Base-by-base conservation (phyloP, 1,140 invertebrate genomes). In the Drosophila orena region DNA sequence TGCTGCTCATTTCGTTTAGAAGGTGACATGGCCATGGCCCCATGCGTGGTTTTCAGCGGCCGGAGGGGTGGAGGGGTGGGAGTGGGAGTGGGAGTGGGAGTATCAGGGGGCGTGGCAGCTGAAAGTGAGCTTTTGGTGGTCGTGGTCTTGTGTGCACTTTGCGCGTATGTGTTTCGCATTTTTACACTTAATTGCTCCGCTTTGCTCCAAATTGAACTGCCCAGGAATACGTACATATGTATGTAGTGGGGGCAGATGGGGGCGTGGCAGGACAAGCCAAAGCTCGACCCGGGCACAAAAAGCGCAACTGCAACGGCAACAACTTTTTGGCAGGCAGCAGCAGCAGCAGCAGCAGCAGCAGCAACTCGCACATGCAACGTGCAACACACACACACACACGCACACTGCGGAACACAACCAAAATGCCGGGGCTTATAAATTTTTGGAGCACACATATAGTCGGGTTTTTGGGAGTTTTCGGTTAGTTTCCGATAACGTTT, bases 1-100 rank as follows among this genome's bases (percentile, higher is more conserved):
- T 86, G 83, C 83, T 86, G 83, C 83, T 86, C 83, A 86, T 86
- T 86, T 86, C 84, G 83, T 77, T 83, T 86, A 88, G 84, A 86
- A 86, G 83, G 83, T 86, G 83, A 86, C 83, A 86, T 47, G 84
- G 62, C 81, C 83, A 79, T 71, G 79, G 58, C 77, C 68, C 58
- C 81, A 72, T 78, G 83, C 83, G 79, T 81, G 62, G 69, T 49
- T 62, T 62, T 34, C 59, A 56, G 20, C 50, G 38, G 30, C 1
- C 1, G 24, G 24, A 4, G 24, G 24, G 24, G 24, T 24, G 62
- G 53, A 17, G 38, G 10, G 40, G 34, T 5, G 6, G 24, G 47
- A 40, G 30, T 14, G 35, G 6, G 0, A n/a, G n/a, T 14, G 43
- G 34, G 17, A 55, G 8, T 44, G 42, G 17, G 42, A 10, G 8